Conservation (phyloP, 2,797 vertebrate genomes). For the Acipenser transmontanus region DNA sequence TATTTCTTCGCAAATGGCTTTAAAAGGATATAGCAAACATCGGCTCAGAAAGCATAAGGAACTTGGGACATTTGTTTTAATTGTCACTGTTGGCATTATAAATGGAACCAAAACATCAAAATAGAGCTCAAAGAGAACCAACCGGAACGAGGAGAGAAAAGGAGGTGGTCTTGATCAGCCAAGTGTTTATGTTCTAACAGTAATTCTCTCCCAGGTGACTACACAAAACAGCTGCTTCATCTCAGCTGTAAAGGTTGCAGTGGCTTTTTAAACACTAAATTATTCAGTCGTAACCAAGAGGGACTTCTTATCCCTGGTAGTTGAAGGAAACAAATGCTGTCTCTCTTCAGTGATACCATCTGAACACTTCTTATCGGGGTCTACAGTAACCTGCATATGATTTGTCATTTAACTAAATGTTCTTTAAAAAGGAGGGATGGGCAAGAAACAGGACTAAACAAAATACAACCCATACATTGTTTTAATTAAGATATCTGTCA, state of each 20-base stretch:
- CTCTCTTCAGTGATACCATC: conserved; percentile 8
- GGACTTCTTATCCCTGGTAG: not conserved
- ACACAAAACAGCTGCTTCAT: not conserved
- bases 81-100: not conserved
- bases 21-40: not conserved
- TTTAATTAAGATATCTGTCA: too few relatives aligned
- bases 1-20: too few relatives aligned
- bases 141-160: not conserved
- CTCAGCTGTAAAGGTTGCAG: conserved; percentile 5
- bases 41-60: not conserved
- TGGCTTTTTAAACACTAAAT: conserved; percentile 7
- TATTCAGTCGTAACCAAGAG: conserved; percentile 7
- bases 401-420: too few relatives aligned
- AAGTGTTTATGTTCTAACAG: conserved; percentile 5
- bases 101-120: not conserved
- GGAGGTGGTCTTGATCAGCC: not conserved
- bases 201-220: conserved; percentile 3
- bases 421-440: too few relatives aligned
- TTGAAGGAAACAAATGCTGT: conserved; percentile 2
- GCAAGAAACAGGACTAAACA: too few relatives aligned
- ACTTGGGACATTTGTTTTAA: not conserved
- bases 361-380: not conserved
- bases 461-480: too few relatives aligned
- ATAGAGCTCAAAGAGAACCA: not conserved
- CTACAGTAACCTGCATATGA: not conserved